Evolutionary conservation across 2,888 invertebrate genomes (phyloP), one percentile per base, ranked within the genome.

Genomic region (Beris chalybata): DNA sequence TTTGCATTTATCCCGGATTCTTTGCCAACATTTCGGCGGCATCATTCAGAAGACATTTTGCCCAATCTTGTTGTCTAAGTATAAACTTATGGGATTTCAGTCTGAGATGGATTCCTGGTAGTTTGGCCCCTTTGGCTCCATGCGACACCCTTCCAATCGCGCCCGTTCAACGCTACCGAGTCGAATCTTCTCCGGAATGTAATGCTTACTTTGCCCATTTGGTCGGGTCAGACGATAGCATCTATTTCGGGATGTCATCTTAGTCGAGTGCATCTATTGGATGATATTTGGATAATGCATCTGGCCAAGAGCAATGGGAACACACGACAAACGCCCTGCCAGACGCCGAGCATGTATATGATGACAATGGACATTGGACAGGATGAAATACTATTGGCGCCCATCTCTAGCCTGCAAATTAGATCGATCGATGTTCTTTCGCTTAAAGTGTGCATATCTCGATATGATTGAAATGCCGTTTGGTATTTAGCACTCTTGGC

Each of bases 401-500:
- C 52, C 52, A 52, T 11, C 47, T 15, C 9, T 52, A 11, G 11
- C 22, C 38, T 3, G 38, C 38, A 38, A 38, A 38, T 38, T 38
- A 9, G 38, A 38, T 38, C 38, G 38, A 38, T 38, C 38, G 38
- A 22, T 22, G 22, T 22, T 22, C 22, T 22, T 38, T 38, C 38
- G 38, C 9, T 38, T 38, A 5, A 38, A 38, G 5, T 38, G 5
- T 57, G 11, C 57, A 44, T 44, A 44, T 38, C 7, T 43, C 30
- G 55, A 6, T 57, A 57, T 57, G 57, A 43, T 45, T 44, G 45
- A n/a, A 57, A 57, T 57, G 43, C 29, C 11, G 15, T 12, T 57
- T 44, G 57, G 57, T 22, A 57, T 57, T 57, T 45, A 57, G 57
- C 44, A 22, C 57, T 43, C 44, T 57, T 57, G 57, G 57, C 57